phyloP scores from a whole-genome alignment of 2,113 vertebrate species.

The Gasterosteus aculeatus region DNA sequence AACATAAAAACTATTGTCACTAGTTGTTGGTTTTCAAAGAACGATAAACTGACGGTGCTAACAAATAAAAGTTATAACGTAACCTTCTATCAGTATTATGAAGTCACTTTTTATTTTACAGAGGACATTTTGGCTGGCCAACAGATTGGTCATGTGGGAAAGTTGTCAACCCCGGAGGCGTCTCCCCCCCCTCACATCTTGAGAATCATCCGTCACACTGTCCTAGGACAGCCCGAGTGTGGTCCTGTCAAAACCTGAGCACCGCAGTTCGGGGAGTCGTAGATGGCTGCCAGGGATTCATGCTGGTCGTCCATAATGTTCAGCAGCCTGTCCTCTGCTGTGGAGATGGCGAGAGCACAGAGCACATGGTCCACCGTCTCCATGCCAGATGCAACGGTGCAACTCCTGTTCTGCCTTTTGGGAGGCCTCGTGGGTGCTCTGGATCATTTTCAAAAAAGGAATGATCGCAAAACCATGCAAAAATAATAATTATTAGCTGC shows the following conservation, averaged over 20 bases:
- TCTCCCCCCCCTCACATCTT: neutral
- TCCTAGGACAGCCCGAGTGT: conserved; percentile 24
- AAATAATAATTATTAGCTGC: conserved; percentile 41
- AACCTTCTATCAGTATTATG: neutral
- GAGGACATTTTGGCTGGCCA: neutral
- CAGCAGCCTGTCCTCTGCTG: conserved; percentile 60
- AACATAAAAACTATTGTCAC: neutral
- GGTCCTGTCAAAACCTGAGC: conserved; percentile 46
- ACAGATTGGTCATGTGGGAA: neutral
- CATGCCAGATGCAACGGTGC: conserved; percentile 67
- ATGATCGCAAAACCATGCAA: conserved; percentile 54
- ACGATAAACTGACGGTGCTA: neutral
- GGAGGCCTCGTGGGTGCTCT: conserved; percentile 30
- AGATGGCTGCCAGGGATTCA: conserved; percentile 56
- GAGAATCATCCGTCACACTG: neutral
- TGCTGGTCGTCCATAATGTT: conserved; percentile 69
- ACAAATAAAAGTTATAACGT: neutral
- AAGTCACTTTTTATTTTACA: neutral
- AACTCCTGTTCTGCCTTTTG: conserved; percentile 56
- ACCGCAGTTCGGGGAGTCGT: conserved; percentile 33
- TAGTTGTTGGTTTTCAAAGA: neutral
- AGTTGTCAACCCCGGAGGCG: conserved; percentile 5
- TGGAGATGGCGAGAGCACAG: conserved; percentile 48
- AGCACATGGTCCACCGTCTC: conserved; percentile 65
- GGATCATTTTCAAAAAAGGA: conserved; percentile 36